Base-by-base conservation (phyloP, 35 echinoderm and acorn worm species). In the Apostichopus japonicus region DNA sequence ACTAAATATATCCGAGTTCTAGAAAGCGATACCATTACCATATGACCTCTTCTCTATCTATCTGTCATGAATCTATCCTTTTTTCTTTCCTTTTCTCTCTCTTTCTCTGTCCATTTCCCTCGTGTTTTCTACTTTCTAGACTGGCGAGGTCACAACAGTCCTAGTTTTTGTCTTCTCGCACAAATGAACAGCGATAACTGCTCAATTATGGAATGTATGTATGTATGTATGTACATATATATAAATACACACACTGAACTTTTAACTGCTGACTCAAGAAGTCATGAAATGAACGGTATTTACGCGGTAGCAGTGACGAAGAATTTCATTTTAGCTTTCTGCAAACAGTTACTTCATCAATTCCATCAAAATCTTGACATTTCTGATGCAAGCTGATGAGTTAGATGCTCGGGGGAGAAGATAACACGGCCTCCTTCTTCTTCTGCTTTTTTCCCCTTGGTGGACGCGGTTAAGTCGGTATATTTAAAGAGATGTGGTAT, bases 361-460 rank as follows among this genome's bases (percentile, higher is more conserved):
- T 72, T 72, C 70, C 70, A 17, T 72, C 70, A 72, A 72, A 72
- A 72, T 15, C 70, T 17, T 72, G 70, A 72, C 70, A 72, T 72
- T 72, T 72, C 70, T 72, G 70, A 72, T 72, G 70, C 70, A 72
- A 72, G 70, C 70, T 72, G 70, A 72, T 72, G 70, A 72, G 70
- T 72, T 72, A 16, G 70, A 72, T 72, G 70, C 70, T 72, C 70
- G 14, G 70, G 70, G 70, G 70, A 72, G 70, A 72, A 16, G 14
- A 72, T 72, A 72, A 72, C 70, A 72, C 70, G 70, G 70, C 70
- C 70, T 72, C 19, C 70, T 72, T 72, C 16, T n/a, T n/a, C n/a
- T n/a, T n/a, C n/a, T n/a, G n/a, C n/a, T n/a, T n/a, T n/a, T n/a
- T n/a, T n/a, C n/a, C n/a, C 19, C 70, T 10, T 21, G 70, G 19